These are phyloP conservation scores for Lobophora halterata DNA, from an alignment of 2,888 invertebrate species.

Conservation along the genomic window DNA sequence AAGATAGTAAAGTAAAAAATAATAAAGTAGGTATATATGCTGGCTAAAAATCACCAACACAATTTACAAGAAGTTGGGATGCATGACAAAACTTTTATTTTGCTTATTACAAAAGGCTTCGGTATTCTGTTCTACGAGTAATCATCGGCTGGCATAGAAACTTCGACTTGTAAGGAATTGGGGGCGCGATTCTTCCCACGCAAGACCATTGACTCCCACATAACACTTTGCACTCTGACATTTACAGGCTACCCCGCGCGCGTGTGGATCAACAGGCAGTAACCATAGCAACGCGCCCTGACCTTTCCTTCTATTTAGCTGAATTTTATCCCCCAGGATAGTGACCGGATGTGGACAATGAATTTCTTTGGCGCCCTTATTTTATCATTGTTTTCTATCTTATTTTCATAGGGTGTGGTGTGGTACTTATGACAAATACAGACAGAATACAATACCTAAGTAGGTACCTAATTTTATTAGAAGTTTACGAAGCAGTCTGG, in stretches of 20 bases:
- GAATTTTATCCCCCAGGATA: constrained; percentile 23
- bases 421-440: no score
- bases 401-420: no score
- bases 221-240: constrained; percentile 56
- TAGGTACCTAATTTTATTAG: no score
- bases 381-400: no score
- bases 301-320: constrained; percentile 51
- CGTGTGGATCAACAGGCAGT: constrained; percentile 59
- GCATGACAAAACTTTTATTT: no score
- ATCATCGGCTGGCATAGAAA: constrained; percentile 4
- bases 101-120: no score
- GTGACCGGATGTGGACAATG: constrained; percentile 10
- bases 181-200: constrained; percentile 30
- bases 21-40: no score
- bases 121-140: constrained; percentile 5
- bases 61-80: no score
- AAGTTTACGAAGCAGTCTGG: no score
- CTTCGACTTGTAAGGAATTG: constrained; percentile 18
- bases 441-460: no score
- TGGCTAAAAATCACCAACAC: no score
- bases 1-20: no score
- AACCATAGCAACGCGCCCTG: constrained; percentile 54
- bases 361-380: constrained; percentile 8
- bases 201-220: constrained; percentile 31
- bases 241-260: constrained; percentile 35